A percentile compares a stretch with the other conserved stretches of the same genome.
These are phyloP conservation scores for Helostoma temminkii DNA, from an alignment of 2,797 vertebrate genomes.

Conservation along the genomic window DNA sequence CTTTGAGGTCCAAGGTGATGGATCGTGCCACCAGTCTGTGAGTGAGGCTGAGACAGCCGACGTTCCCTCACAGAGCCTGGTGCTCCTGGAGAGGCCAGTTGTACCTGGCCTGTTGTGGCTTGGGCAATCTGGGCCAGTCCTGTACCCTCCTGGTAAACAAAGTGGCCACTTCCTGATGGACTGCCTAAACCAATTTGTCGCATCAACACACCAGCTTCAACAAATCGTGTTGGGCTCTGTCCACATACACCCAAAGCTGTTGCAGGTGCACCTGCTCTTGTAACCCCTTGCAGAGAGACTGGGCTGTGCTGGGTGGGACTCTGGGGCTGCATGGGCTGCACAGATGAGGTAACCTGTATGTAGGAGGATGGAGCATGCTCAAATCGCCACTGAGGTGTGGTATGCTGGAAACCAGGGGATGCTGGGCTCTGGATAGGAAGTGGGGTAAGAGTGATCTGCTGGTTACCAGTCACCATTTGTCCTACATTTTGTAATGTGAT, in stretches of 20 bases:
- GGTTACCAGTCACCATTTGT: slow-evolving; percentile 90
- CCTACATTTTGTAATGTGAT: slow-evolving; percentile 96
- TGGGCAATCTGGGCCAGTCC: slow-evolving; percentile 90
- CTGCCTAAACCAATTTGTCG: slow-evolving; percentile 92
- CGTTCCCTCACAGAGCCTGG: slow-evolving; percentile 89
- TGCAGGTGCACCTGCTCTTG: slow-evolving; percentile 86
- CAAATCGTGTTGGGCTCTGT: slow-evolving; percentile 93
- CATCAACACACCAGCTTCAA: slow-evolving; percentile 93
- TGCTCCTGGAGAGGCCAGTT: slow-evolving; percentile 87
- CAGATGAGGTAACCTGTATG: slow-evolving; percentile 94
- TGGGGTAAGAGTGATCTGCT: slow-evolving; percentile 93
- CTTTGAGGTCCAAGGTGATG: slow-evolving; percentile 97
- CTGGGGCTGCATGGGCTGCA: slow-evolving; percentile 93
- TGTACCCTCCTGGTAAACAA: slow-evolving; percentile 93
- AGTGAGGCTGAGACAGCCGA: slow-evolving; percentile 94
- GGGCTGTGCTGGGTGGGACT: slow-evolving; percentile 96
- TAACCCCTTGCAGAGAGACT: slow-evolving; percentile 87
- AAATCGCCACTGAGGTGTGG: slow-evolving; percentile 91
- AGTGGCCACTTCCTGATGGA: slow-evolving; percentile 89
- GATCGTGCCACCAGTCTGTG: slow-evolving; percentile 95
- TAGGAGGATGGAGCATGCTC: slow-evolving; percentile 93
- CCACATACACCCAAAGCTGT: slow-evolving; percentile 90
- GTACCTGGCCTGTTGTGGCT: slow-evolving; percentile 88
- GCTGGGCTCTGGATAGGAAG: slow-evolving; percentile 92
- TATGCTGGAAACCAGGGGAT: slow-evolving; percentile 94